These are phyloP conservation scores for Centrocercus urophasianus DNA, from an alignment of 2,113 vertebrate genomes.

Conservation along the genomic window DNA sequence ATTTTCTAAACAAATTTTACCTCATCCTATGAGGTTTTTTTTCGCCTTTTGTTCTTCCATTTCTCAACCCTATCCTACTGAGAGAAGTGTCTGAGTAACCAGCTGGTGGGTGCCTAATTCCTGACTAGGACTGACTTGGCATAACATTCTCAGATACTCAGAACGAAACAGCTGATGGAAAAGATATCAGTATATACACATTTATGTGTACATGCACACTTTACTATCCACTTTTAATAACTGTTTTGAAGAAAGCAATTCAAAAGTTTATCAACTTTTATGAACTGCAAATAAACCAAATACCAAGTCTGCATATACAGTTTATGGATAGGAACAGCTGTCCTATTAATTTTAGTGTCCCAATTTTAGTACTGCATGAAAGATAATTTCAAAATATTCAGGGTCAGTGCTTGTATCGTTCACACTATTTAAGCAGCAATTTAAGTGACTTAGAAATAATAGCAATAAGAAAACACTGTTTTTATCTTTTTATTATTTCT, in stretches of 20 bases:
- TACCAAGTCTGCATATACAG: not conserved
- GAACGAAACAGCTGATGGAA: not conserved
- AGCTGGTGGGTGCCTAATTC: not conserved
- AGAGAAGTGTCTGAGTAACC: not conserved
- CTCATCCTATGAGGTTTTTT: not conserved
- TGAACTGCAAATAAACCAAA: not conserved
- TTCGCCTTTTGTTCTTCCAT: not conserved
- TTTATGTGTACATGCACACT: not conserved
- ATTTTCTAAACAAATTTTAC: not conserved
- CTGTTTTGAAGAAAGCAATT: not conserved
- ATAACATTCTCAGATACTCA: not conserved
- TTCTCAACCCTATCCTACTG: not conserved
- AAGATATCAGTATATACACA: not conserved
- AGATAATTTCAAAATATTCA: not conserved
- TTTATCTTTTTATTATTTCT: not conserved
- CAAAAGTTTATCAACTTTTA: not conserved
- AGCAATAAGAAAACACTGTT: slow-evolving; percentile 4
- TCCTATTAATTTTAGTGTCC: slow-evolving; percentile 6
- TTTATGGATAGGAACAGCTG: not conserved
- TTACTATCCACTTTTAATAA: not conserved
- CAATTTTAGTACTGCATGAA: not conserved
- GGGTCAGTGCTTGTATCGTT: not conserved
- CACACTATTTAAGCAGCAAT: not conserved
- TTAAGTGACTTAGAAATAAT: slow-evolving; percentile 18
- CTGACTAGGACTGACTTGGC: not conserved